These are phyloP conservation scores for Pseudochaenichthys georgianus DNA, from an alignment of 2,797 vertebrate species.

Conservation along the genomic window DNA sequence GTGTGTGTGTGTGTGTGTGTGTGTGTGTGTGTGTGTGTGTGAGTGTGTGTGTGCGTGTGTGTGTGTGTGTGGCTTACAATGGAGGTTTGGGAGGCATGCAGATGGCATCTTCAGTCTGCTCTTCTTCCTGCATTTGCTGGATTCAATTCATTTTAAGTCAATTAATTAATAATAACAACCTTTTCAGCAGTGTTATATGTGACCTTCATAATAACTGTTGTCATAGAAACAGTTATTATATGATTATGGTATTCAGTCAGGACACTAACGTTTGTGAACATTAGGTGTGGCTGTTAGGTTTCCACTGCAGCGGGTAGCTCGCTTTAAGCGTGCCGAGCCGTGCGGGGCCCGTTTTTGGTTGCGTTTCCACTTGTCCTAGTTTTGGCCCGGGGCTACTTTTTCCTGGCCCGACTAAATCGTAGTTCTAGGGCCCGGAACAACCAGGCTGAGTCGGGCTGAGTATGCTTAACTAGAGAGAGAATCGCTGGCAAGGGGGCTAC, in stretches of 20 bases:
- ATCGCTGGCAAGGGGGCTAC: no score
- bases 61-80: constrained; percentile 34
- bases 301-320: no score
- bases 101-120: background rate
- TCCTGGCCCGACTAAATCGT: no score
- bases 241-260: background rate
- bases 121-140: background rate
- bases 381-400: no score
- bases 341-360: no score
- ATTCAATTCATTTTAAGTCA: background rate
- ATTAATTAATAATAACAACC: background rate
- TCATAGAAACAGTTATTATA: background rate
- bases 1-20: constrained; percentile 4
- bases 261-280: background rate
- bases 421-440: no score
- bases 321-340: no score
- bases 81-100: constrained; percentile 43
- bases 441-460: no score
- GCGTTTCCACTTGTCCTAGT: no score
- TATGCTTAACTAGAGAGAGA: no score
- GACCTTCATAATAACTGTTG: background rate
- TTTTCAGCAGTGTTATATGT: background rate
- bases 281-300: constrained; percentile 66
- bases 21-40: constrained; percentile 4
- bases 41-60: constrained; percentile 1